A percentile compares a stretch with the other conserved stretches of the same genome.
Conservation (phyloP, 2,797 vertebrate species). For the Gadopsis marmoratus region DNA sequence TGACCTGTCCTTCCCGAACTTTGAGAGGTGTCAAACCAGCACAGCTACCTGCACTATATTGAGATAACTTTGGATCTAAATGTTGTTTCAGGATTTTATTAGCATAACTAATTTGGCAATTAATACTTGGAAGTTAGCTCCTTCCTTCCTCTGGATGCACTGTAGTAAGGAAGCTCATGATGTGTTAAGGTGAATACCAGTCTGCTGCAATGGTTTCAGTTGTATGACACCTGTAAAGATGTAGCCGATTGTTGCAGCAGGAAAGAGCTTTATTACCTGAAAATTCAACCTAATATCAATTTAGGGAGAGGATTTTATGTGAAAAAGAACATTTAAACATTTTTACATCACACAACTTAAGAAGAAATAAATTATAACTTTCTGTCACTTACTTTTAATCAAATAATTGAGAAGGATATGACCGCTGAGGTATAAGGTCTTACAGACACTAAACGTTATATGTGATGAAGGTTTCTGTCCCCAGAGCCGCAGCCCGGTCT, state of each 20-base stretch:
- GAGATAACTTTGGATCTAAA: slow-evolving; percentile 51
- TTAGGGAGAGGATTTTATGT: not conserved
- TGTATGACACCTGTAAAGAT: not conserved
- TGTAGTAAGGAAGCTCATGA: slow-evolving; percentile 7
- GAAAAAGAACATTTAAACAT: not conserved
- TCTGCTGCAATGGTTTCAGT: not conserved
- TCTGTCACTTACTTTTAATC: not conserved
- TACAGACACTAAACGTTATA: slow-evolving; percentile 14
- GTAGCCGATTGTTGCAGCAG: not conserved
- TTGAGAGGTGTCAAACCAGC: slow-evolving; percentile 69
- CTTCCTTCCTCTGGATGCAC: slow-evolving; percentile 3
- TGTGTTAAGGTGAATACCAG: not conserved
- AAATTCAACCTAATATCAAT: not conserved
- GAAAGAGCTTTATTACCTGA: not conserved
- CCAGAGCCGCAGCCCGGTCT: slow-evolving; percentile 18
- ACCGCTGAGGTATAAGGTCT: not conserved
- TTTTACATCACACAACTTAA: slow-evolving; percentile 1
- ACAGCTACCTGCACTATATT: slow-evolving; percentile 36
- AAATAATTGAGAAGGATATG: slow-evolving; percentile 3
- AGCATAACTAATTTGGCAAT: slow-evolving; percentile 45
- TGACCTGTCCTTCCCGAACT: slow-evolving; percentile 64
- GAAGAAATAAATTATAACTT: not conserved
- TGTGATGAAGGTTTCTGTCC: slow-evolving; percentile 24
- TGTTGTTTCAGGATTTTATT: slow-evolving; percentile 47
- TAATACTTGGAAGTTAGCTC: slow-evolving; percentile 12